phyloP scores from a whole-genome alignment of 2,113 vertebrate species.

The Dromas ardeola region DNA sequence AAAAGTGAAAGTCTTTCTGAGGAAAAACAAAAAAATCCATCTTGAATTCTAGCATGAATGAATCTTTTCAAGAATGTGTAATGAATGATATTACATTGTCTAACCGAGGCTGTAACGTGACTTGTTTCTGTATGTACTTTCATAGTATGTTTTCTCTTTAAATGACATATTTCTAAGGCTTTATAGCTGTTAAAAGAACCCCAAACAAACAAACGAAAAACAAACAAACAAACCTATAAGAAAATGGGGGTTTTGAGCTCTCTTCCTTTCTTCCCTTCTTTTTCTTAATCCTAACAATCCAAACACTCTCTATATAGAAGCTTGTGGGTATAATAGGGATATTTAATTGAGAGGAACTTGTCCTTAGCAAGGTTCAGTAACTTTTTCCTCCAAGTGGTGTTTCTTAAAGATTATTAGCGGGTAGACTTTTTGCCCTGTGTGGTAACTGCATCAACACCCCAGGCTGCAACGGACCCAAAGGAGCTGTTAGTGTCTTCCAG shows the following conservation, averaged over 20 bases:
- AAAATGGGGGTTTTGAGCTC: background rate
- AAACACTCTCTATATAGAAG: background rate
- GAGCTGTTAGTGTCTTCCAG: background rate
- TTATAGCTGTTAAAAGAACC: background rate
- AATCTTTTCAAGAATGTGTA: slow-evolving; percentile 19
- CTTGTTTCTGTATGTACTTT: background rate
- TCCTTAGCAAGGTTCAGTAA: background rate
- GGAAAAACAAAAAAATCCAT: background rate
- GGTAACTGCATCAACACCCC: background rate
- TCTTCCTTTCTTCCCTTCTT: background rate
- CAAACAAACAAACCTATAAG: background rate
- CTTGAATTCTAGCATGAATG: slow-evolving; percentile 8
- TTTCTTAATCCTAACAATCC: background rate
- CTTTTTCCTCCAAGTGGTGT: background rate
- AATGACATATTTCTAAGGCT: background rate
- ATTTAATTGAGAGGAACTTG: background rate
- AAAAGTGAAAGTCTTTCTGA: background rate
- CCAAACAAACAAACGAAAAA: background rate
- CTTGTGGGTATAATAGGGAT: background rate
- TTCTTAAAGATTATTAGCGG: background rate
- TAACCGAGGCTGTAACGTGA: background rate
- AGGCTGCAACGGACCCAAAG: background rate
- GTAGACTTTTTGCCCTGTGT: background rate
- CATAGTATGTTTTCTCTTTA: background rate
- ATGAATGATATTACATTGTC: background rate